Percentiles rank a stretch among this genome's conserved stretches.
phyloP scores from a whole-genome alignment of 37 sponge, comb jelly and placozoan genomes.

The Aplysina aerophoba region DNA sequence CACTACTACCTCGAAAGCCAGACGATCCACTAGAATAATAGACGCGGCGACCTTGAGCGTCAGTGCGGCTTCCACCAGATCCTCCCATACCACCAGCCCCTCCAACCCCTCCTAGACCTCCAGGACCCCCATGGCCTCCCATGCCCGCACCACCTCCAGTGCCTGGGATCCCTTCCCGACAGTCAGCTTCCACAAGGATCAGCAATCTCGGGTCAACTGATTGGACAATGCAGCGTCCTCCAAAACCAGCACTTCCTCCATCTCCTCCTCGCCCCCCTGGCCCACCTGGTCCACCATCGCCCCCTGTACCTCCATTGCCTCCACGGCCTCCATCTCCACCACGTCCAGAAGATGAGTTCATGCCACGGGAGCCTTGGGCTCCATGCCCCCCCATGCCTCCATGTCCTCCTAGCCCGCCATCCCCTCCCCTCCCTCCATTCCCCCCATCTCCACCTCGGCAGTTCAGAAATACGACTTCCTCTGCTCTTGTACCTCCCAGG shows the following conservation, averaged over 20 bases:
- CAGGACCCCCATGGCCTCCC: conserved; percentile 67
- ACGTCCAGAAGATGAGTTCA: conserved; percentile 36
- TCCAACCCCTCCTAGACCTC: conserved; percentile 67
- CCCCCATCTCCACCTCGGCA: conserved; percentile 83
- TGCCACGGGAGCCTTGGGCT: conserved; percentile 48
- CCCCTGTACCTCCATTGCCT: conserved; percentile 79
- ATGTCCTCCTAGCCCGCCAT: conserved; percentile 74
- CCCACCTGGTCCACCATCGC: conserved; percentile 76
- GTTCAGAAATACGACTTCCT: conserved; percentile 69
- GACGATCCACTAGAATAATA: conserved; percentile 35
- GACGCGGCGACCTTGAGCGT: conserved; percentile 37
- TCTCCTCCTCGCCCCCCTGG: conserved; percentile 68
- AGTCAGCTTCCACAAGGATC: conserved; percentile 74
- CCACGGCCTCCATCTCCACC: conserved; percentile 82
- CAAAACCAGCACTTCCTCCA: conserved; percentile 67
- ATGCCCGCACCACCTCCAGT: conserved; percentile 52
- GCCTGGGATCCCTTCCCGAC: conserved; percentile 53
- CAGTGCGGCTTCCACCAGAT: conserved; percentile 15
- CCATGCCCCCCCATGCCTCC: conserved; percentile 77
- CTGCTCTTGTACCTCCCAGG: conserved; percentile 60
- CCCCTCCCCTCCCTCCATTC: conserved; percentile 76
- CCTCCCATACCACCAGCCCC: conserved; percentile 57
- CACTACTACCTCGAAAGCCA: conserved; percentile 40
- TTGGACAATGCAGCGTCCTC: conserved; percentile 63
- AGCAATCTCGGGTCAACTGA: conserved; percentile 56